Percentiles rank a stretch among this genome's conserved stretches.
Conservation (phyloP, 1,140 invertebrate species). For the Campoletis sonorensis region DNA sequence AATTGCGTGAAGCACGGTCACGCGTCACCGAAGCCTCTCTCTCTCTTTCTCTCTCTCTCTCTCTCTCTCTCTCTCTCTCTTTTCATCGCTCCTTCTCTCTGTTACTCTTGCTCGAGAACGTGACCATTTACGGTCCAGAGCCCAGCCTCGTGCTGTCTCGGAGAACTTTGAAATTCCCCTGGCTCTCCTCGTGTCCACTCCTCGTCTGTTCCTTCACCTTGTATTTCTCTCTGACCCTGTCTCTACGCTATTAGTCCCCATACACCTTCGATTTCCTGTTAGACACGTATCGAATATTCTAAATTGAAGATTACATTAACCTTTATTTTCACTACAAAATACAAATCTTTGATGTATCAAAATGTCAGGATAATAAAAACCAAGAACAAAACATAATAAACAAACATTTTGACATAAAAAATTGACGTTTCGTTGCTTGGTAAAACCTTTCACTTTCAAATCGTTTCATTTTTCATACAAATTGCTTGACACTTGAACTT, state of each 20-base stretch:
- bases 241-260: not conserved
- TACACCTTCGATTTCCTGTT: constrained; percentile 11
- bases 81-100: constrained; percentile 4
- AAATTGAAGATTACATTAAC: too few relatives aligned
- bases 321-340: too few relatives aligned
- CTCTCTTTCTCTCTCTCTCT: not conserved
- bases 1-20: constrained; percentile 31
- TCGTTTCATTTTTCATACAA: not conserved
- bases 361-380: too few relatives aligned
- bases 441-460: not conserved
- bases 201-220: not conserved
- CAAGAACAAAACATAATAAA: too few relatives aligned
- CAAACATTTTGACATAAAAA: too few relatives aligned
- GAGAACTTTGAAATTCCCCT: constrained; percentile 20
- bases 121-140: constrained; percentile 68
- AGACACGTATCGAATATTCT: not conserved
- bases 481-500: not conserved
- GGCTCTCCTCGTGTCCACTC: not conserved
- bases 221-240: not conserved
- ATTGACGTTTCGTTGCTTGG: not conserved
- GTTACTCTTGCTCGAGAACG: constrained; percentile 52
- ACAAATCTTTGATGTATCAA: too few relatives aligned
- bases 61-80: not conserved
- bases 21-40: constrained; percentile 9
- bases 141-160: constrained; percentile 9